Percentiles rank a stretch among this genome's conserved stretches.
Evolutionary conservation across 2,888 invertebrate genomes (phyloP).

Genomic region (Nasonovia ribisnigri): DNA sequence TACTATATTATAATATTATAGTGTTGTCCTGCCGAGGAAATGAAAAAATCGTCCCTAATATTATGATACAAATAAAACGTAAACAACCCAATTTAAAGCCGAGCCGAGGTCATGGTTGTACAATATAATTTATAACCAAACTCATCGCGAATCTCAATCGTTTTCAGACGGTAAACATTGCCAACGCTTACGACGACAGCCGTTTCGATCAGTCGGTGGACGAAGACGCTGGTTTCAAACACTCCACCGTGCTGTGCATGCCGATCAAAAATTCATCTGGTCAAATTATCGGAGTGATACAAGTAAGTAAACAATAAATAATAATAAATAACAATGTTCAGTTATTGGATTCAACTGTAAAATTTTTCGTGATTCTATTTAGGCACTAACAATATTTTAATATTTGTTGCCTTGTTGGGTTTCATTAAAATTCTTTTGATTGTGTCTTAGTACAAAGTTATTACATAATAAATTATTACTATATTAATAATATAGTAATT

Average conservation of each 20-base stretch:
- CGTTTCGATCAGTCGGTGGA: slow-evolving; percentile 91
- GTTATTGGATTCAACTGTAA: no score
- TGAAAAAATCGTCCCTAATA: background rate
- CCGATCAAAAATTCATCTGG: slow-evolving; percentile 94
- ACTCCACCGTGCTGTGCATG: slow-evolving; percentile 93
- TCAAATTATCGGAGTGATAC: slow-evolving; percentile 93
- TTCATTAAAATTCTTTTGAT: no score
- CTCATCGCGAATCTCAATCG: slow-evolving; percentile 44
- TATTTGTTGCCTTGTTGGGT: background rate
- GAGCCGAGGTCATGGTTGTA: background rate
- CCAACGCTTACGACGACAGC: slow-evolving; percentile 88
- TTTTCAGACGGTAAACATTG: slow-evolving; percentile 88
- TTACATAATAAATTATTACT: no score
- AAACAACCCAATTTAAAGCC: background rate
- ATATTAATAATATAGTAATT: no score
- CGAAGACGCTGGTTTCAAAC: slow-evolving; percentile 83
- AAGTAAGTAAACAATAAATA: slow-evolving; percentile 71
- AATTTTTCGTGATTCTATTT: no score
- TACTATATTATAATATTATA: background rate
- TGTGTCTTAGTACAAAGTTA: background rate
- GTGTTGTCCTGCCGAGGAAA: background rate
- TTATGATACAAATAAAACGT: background rate
- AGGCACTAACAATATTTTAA: background rate
- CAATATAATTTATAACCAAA: background rate
- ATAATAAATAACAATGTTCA: no score